Evolutionary conservation across 2,113 vertebrate species (phyloP), one percentile per base, ranked within the genome.

Genomic region (Xiphophorus couchianus): DNA sequence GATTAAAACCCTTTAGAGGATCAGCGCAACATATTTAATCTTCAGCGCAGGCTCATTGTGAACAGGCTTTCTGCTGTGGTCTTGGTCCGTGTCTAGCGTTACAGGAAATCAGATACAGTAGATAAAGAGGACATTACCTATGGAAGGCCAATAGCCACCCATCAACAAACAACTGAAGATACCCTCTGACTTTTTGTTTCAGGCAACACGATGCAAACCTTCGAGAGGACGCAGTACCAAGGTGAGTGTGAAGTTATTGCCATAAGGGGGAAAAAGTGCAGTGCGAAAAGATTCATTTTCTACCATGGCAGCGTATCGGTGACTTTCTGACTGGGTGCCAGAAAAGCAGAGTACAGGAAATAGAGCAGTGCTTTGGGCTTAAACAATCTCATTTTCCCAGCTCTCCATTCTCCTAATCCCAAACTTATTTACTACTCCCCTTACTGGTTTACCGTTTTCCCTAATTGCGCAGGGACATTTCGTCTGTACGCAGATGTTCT

Each of bases 31-130:
- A 66, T 67, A 58, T 73, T 86, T 76, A 1, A 85, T 33, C 61
- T 71, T 48, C 60, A 66, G 29, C 62, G 22, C 30, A 1, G 35
- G 33, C 73, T 64, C 15, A 51, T 64, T 76, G 77, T 81, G 83
- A 91, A 92, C 69, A 84, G 85, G 69, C 82, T 78, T 90, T 74
- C 86, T 85, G 85, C 91, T 91, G 84, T 84, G 74, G 69, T 80
- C 80, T 80, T 82, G 85, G 71, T 73, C 72, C 70, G 69, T 70
- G 88, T 92, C 82, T 94, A 77, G 73, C 85, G 79, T 93, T 93
- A 92, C 92, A 93, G 90, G 91, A 92, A 93, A 90, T 93, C 84
- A 86, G 84, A 93, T 93, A 85, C 80, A 91, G 87, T 90, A 90
- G 88, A 92, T 91, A 90, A 84, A 81, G 78, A 88, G 84, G 62